These are phyloP conservation scores for Ispidina picta DNA, from an alignment of 2,797 vertebrate species.

Conservation along the genomic window DNA sequence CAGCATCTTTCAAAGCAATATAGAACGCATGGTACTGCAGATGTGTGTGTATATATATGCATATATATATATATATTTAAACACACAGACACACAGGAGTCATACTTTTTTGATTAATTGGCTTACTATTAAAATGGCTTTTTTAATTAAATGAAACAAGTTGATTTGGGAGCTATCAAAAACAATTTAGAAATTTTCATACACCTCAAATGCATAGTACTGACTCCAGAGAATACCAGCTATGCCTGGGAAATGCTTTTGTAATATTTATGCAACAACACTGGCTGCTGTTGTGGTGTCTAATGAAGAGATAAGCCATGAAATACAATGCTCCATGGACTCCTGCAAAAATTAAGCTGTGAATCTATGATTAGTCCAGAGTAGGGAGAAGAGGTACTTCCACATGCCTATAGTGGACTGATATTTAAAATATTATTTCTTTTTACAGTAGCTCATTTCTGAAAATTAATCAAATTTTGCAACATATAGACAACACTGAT, in stretches of 20 bases:
- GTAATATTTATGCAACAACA: not conserved
- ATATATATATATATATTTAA: not conserved
- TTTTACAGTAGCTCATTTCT: not conserved
- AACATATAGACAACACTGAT: not conserved
- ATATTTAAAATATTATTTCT: not conserved
- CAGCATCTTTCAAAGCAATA: not conserved
- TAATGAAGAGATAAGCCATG: constrained; percentile 22
- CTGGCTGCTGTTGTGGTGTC: not conserved
- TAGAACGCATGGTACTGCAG: not conserved
- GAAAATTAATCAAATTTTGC: not conserved
- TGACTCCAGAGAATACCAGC: constrained; percentile 4
- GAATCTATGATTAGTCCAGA: not conserved
- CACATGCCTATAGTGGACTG: not conserved
- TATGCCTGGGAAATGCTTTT: not conserved
- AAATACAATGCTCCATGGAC: not conserved
- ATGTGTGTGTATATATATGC: not conserved
- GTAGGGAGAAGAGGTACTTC: not conserved
- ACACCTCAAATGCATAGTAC: not conserved
- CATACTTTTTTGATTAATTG: not conserved
- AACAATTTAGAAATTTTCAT: not conserved
- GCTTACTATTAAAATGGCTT: not conserved
- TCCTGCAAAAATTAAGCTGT: not conserved
- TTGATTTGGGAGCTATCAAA: not conserved
- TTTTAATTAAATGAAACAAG: not conserved
- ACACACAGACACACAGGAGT: not conserved